phyloP scores from a whole-genome alignment of 2,113 vertebrate species.

The Thalassoma bifasciatum region DNA sequence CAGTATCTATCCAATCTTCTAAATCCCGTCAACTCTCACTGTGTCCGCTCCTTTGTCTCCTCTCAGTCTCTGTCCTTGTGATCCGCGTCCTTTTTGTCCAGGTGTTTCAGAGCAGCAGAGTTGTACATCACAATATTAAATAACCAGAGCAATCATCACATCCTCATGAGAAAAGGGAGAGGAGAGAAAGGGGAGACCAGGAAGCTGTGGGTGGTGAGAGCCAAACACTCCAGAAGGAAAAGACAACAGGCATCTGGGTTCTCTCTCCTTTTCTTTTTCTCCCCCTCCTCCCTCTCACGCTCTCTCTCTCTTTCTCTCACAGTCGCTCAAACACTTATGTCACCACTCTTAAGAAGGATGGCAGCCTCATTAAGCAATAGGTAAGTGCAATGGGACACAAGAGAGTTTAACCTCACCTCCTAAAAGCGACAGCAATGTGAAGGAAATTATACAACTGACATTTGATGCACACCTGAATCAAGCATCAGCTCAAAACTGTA shows the following conservation, averaged over 20 bases:
- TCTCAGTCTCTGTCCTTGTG: constrained; percentile 9
- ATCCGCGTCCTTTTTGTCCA: constrained; percentile 37
- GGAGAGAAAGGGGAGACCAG: constrained; percentile 38
- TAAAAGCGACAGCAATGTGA: neutral
- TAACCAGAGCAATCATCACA: constrained; percentile 57
- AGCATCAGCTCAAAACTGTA: neutral
- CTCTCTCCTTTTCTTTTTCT: neutral
- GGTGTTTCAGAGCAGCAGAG: constrained; percentile 38
- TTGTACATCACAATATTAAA: constrained; percentile 27
- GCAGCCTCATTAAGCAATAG: neutral
- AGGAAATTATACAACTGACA: neutral
- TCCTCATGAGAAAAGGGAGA: constrained; percentile 40
- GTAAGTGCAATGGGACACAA: neutral
- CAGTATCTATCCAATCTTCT: constrained; percentile 36
- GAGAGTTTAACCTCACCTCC: neutral
- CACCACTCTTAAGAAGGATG: neutral
- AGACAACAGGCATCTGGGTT: constrained; percentile 26
- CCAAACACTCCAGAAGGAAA: constrained; percentile 26
- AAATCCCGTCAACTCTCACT: constrained; percentile 11
- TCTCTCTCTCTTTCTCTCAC: neutral
- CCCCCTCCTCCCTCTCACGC: neutral
- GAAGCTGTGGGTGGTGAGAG: constrained; percentile 43
- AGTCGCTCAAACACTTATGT: constrained; percentile 2
- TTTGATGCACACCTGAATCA: constrained; percentile 2
- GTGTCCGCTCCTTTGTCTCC: neutral